Evolutionary conservation across 2,888 invertebrate genomes (phyloP).

Genomic region (Kryphioiulus occultus): DNA sequence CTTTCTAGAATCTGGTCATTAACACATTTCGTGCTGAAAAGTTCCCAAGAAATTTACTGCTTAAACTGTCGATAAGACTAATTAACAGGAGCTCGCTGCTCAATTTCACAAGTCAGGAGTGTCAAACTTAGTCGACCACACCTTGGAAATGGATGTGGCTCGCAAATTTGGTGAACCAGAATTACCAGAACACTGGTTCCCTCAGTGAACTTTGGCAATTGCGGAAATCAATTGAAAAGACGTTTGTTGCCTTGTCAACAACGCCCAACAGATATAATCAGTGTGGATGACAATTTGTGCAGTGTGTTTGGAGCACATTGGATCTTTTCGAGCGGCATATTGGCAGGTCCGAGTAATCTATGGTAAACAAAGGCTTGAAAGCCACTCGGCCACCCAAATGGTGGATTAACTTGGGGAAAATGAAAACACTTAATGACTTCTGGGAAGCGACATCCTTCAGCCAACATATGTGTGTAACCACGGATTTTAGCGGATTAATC

Average conservation of each 20-base stretch:
- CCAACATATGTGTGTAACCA: background rate
- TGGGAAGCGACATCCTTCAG: background rate
- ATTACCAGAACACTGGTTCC: background rate
- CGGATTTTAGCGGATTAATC: background rate
- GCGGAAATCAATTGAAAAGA: background rate
- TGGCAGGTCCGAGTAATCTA: background rate
- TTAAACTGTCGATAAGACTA: too few relatives aligned
- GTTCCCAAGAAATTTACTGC: too few relatives aligned
- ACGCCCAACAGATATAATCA: background rate
- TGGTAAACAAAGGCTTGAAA: background rate
- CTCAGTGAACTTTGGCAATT: background rate
- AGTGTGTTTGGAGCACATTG: background rate
- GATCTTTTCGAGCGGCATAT: background rate
- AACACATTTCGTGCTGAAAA: too few relatives aligned
- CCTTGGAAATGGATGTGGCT: too few relatives aligned
- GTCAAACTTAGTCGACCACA: too few relatives aligned
- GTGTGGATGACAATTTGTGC: background rate
- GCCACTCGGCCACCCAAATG: background rate
- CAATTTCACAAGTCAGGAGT: too few relatives aligned
- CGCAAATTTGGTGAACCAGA: background rate
- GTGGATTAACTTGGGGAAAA: background rate
- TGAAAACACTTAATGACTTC: background rate
- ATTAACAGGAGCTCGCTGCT: too few relatives aligned
- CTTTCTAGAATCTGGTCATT: too few relatives aligned
- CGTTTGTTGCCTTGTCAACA: constrained; percentile 5